Percentiles rank a stretch among this genome's conserved stretches.
Conservation (phyloP, 2,888 invertebrate genomes). For the Lucinisca nassula region DNA sequence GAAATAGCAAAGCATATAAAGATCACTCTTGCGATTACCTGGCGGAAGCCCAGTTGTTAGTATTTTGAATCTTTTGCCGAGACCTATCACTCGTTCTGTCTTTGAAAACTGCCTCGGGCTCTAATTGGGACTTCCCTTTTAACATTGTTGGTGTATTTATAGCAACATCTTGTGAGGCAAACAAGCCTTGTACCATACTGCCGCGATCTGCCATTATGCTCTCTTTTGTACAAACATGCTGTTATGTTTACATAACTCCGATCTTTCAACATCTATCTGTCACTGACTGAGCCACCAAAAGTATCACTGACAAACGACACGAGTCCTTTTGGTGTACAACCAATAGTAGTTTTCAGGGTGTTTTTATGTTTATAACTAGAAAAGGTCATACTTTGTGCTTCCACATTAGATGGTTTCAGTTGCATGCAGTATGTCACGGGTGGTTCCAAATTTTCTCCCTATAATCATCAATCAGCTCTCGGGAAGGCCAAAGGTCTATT, state of each 20-base stretch:
- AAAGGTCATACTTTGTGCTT: no score
- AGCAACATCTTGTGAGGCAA: constrained; percentile 59
- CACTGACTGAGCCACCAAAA: constrained; percentile 65
- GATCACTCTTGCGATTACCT: constrained; percentile 34
- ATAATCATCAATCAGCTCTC: constrained; percentile 40
- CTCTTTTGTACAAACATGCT: constrained; percentile 16
- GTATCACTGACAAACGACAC: constrained; percentile 53
- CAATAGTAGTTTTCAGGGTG: no score
- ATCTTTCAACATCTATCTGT: constrained; percentile 67
- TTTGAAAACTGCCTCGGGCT: constrained; percentile 57
- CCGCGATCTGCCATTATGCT: constrained; percentile 68
- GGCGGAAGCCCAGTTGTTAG: constrained; percentile 19
- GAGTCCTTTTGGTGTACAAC: no score
- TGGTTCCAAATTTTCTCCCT: constrained; percentile 55
- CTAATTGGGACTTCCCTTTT: constrained; percentile 66
- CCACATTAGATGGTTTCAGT: no score
- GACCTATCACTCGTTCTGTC: constrained; percentile 61
- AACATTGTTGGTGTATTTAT: constrained; percentile 70
- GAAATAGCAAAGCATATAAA: constrained; percentile 14
- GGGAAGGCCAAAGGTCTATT: constrained; percentile 66
- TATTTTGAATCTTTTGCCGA: constrained; percentile 58
- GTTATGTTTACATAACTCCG: constrained; percentile 19
- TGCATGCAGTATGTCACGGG: no score
- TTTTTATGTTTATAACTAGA: no score
- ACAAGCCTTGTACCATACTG: constrained; percentile 71